Percentiles rank a stretch among this genome's conserved stretches.
phyloP scores from a whole-genome alignment of 2,888 invertebrate genomes.

The Asteroscopus sphinx region DNA sequence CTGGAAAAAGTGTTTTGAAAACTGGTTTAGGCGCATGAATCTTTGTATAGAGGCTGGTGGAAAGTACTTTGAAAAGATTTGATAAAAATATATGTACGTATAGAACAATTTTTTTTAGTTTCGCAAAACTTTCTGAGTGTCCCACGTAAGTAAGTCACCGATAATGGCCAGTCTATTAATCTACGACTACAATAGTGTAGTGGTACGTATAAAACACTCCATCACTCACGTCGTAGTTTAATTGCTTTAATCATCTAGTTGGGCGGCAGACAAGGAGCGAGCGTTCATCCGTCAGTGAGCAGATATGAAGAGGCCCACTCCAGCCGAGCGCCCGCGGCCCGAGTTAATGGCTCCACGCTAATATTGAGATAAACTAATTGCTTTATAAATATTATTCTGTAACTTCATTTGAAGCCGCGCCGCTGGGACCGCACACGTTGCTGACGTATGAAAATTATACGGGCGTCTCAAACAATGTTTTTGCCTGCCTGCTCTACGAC shows the following conservation, averaged over 20 bases:
- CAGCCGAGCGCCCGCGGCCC: constrained; percentile 55
- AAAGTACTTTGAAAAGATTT: too few species aligned
- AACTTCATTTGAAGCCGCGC: constrained; percentile 69
- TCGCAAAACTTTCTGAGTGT: too few species aligned
- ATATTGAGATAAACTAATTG: constrained; percentile 82
- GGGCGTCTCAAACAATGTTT: constrained; percentile 36
- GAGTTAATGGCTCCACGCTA: constrained; percentile 74
- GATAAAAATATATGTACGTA: too few species aligned
- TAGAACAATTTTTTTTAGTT: too few species aligned
- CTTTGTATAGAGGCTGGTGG: too few species aligned
- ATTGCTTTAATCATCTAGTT: constrained; percentile 72
- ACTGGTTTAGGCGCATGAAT: too few species aligned
- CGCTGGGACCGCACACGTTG: constrained; percentile 67
- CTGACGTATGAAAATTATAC: constrained; percentile 57
- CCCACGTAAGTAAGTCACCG: constrained; percentile 31
- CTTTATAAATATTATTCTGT: constrained; percentile 77
- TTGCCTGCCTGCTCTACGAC: constrained; percentile 21
- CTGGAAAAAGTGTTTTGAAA: too few species aligned
- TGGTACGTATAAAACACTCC: constrained; percentile 62
- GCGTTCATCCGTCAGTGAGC: constrained; percentile 71
- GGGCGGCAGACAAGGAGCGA: constrained; percentile 61
- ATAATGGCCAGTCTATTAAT: constrained; percentile 47
- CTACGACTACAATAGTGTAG: constrained; percentile 45
- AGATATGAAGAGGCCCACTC: constrained; percentile 67
- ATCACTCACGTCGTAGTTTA: constrained; percentile 71